Percentiles rank a stretch among this genome's conserved stretches.
Conservation (phyloP, 1,140 invertebrate genomes). For the Aphidius gifuensis region DNA sequence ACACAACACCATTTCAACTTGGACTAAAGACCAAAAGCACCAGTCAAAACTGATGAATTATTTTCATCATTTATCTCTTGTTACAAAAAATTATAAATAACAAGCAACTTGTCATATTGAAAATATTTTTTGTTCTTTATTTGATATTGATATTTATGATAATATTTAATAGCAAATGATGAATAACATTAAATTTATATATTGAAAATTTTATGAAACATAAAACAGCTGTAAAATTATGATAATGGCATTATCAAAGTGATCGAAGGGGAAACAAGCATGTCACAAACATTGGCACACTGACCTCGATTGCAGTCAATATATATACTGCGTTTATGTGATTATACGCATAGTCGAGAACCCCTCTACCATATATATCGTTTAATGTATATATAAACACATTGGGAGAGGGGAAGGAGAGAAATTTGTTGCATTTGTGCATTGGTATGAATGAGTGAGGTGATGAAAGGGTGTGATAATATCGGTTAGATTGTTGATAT, state of each 20-base stretch:
- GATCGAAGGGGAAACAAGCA: constrained; percentile 22
- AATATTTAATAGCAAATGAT: too few relatives aligned
- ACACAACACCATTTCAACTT: constrained; percentile 41
- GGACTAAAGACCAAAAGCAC: constrained; percentile 49
- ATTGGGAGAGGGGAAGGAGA: constrained; percentile 1
- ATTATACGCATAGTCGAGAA: constrained; percentile 22
- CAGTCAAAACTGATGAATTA: constrained; percentile 50
- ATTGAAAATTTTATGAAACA: not conserved
- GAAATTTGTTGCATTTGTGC: not conserved
- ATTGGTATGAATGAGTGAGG: not conserved
- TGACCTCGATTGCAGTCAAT: constrained; percentile 32
- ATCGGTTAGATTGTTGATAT: constrained; percentile 25
- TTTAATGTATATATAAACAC: not conserved
- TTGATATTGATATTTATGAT: too few relatives aligned
- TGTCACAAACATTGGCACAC: constrained; percentile 33
- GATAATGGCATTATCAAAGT: constrained; percentile 31
- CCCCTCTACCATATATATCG: constrained; percentile 1
- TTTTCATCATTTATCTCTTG: constrained; percentile 36
- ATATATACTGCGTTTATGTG: too few relatives aligned
- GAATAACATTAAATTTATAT: too few relatives aligned
- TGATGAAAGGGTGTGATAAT: not conserved
- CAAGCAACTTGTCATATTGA: too few relatives aligned
- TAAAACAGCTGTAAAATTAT: constrained; percentile 4
- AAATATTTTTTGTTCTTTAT: too few relatives aligned
- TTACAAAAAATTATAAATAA: too few relatives aligned